These are phyloP conservation scores for Gallinago media DNA, from an alignment of 2,113 vertebrate genomes.

Conservation along the genomic window DNA sequence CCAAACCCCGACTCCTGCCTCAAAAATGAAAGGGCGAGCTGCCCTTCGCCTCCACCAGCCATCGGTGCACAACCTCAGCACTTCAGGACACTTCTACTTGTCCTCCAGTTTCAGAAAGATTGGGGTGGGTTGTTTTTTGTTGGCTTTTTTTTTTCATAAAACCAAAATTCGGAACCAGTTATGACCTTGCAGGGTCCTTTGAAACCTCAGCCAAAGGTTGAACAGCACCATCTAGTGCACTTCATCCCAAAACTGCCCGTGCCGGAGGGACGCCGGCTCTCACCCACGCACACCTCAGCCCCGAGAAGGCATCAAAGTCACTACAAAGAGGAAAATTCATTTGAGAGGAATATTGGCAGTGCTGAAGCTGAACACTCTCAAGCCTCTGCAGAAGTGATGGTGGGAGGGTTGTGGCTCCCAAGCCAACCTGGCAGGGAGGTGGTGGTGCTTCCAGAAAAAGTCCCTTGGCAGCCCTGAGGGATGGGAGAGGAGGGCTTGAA, in stretches of 20 bases:
- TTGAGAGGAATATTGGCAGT: background rate
- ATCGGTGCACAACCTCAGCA: fast-evolving
- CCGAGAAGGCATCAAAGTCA: background rate
- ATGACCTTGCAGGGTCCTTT: background rate
- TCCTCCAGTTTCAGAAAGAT: background rate
- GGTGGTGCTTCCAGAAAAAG: background rate
- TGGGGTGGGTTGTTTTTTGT: background rate
- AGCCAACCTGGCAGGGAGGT: background rate
- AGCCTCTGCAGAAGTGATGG: background rate
- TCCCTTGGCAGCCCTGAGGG: background rate
- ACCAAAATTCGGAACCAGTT: background rate
- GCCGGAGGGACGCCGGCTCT: fast-evolving
- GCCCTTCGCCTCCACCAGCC: background rate
- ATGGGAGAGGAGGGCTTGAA: background rate
- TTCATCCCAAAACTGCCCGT: background rate
- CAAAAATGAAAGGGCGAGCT: background rate
- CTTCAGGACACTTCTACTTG: background rate
- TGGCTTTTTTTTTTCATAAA: background rate
- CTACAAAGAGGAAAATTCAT: background rate
- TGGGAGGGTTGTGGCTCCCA: background rate
- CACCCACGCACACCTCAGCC: background rate
- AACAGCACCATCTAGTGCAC: slow-evolving; percentile 67
- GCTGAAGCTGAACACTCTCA: background rate
- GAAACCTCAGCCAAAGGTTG: slow-evolving; percentile 18
- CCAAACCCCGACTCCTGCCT: background rate